A percentile compares a stretch with the other conserved stretches of the same genome.
Evolutionary conservation across 2,113 vertebrate genomes (phyloP).

Genomic region (Athene noctua): DNA sequence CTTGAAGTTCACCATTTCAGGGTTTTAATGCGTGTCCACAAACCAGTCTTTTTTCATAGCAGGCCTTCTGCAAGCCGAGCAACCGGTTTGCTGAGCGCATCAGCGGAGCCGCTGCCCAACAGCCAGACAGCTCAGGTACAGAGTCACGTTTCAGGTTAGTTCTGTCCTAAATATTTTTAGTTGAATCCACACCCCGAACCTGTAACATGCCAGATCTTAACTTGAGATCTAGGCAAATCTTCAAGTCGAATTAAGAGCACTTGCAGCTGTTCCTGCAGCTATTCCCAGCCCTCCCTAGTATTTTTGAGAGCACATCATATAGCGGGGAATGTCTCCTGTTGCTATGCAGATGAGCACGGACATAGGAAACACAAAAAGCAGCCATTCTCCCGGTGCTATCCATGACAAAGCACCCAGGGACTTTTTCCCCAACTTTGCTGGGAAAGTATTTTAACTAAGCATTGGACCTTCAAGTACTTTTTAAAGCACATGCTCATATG

Average conservation of each 20-base stretch:
- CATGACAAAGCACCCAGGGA: not conserved
- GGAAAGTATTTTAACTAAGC: not conserved
- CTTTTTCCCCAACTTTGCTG: not conserved
- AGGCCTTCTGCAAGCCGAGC: not conserved
- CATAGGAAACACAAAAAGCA: not conserved
- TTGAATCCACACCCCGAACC: not conserved
- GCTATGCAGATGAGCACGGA: not conserved
- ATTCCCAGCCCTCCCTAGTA: not conserved
- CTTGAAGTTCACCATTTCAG: not conserved
- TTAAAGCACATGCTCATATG: not conserved
- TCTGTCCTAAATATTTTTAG: not conserved
- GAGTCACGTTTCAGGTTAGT: not conserved
- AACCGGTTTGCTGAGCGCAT: not conserved
- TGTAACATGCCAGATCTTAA: not conserved
- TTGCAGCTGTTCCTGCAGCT: conserved; percentile 22
- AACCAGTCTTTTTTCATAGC: not conserved
- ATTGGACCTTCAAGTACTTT: not conserved
- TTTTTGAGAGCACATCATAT: not conserved
- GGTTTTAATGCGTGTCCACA: not conserved
- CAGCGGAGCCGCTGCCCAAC: not conserved
- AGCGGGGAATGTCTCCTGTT: not conserved
- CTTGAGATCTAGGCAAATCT: not conserved
- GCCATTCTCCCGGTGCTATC: not conserved
- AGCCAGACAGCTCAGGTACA: not conserved
- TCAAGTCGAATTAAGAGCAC: not conserved